A percentile compares a stretch with the other conserved stretches of the same genome.
Conservation (phyloP, 2,113 vertebrate genomes). For the Catharus fuscescens region DNA sequence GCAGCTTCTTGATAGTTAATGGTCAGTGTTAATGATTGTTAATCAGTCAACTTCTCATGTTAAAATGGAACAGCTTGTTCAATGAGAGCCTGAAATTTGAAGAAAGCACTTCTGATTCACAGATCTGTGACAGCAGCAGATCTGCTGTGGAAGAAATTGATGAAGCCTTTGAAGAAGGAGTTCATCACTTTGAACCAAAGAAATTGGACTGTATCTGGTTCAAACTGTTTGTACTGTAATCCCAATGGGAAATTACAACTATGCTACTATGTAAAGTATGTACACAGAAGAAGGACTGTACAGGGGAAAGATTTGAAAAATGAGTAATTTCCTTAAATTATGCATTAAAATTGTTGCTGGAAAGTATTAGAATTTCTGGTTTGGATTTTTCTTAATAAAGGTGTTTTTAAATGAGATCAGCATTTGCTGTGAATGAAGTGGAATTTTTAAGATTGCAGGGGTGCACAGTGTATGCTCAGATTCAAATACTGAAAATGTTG, state of each 20-base stretch:
- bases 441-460: not conserved
- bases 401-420: not conserved
- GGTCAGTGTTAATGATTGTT: not conserved
- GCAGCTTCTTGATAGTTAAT: constrained; percentile 80
- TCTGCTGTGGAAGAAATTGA: not conserved
- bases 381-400: constrained; percentile 56
- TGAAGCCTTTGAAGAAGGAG: not conserved
- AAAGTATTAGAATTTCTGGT: not conserved
- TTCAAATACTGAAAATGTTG: not conserved
- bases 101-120: not conserved
- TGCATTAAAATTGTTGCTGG: not conserved
- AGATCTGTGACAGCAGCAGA: not conserved
- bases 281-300: not conserved
- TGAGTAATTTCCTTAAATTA: constrained; percentile 35
- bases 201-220: not conserved
- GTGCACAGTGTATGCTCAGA: not conserved
- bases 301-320: not conserved
- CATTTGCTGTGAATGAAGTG: not conserved
- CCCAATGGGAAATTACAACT: constrained; percentile 29
- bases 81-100: not conserved
- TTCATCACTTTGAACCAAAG: not conserved
- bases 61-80: not conserved
- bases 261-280: not conserved
- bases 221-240: not conserved
- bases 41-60: not conserved